These are phyloP conservation scores for Antheraea yamamai DNA, from an alignment of 2,888 invertebrate genomes.

Conservation along the genomic window DNA sequence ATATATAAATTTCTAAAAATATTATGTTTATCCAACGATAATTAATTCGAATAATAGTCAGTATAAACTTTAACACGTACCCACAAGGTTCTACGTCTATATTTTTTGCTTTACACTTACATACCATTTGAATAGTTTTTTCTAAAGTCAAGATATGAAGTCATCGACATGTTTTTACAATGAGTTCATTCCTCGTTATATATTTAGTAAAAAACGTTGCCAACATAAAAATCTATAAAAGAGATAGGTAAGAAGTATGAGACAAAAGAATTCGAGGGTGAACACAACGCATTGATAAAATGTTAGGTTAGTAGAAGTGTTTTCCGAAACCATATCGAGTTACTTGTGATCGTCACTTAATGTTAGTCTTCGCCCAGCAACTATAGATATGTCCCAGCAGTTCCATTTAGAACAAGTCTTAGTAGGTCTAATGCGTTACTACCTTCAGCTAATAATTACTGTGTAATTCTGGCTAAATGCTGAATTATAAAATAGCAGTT, in stretches of 20 bases:
- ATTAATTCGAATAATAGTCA: neutral
- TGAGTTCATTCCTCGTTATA: constrained; percentile 5
- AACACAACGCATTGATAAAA: neutral
- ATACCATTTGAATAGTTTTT: constrained; percentile 10
- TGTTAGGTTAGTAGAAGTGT: no score
- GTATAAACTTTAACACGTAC: neutral
- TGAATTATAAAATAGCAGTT: neutral
- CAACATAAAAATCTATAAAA: no score
- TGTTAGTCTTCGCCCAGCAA: neutral
- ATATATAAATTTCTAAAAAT: constrained; percentile 2
- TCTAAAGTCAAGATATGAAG: constrained; percentile 4
- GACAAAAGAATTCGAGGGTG: no score
- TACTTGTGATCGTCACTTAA: neutral
- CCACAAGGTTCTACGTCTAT: neutral
- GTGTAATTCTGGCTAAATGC: neutral
- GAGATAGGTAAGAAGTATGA: no score
- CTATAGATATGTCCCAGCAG: neutral
- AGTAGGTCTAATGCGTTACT: neutral
- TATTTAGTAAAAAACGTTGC: neutral
- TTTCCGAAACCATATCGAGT: neutral
- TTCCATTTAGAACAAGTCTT: neutral
- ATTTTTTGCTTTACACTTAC: neutral
- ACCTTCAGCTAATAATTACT: no score
- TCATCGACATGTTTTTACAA: constrained; percentile 8
- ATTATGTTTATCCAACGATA: neutral